These are phyloP conservation scores for Harpalus rubripes DNA, from an alignment of 2,888 invertebrate genomes.

Conservation along the genomic window DNA sequence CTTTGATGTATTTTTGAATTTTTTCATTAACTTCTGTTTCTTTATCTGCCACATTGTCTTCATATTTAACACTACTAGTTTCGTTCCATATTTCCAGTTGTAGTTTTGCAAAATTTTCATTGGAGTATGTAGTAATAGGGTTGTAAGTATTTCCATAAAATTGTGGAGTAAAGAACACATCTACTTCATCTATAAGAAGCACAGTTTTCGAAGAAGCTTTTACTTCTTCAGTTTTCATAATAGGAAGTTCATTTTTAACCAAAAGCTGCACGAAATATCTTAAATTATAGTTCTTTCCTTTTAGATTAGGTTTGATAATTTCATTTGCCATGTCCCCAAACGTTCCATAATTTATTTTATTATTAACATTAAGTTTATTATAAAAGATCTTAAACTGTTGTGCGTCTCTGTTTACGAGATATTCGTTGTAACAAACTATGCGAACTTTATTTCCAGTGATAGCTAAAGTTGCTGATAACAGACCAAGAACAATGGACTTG, in stretches of 20 bases:
- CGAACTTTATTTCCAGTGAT: conserved; percentile 40
- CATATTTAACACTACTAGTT: background rate
- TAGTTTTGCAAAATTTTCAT: background rate
- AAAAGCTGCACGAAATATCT: conserved; percentile 1
- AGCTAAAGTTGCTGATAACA: conserved; percentile 26
- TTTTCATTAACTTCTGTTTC: background rate
- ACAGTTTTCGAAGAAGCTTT: background rate
- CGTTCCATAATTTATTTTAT: conserved; percentile 42
- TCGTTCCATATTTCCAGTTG: conserved; percentile 6
- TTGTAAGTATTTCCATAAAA: background rate
- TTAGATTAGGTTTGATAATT: conserved; percentile 18
- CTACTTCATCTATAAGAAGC: background rate
- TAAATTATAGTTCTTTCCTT: conserved; percentile 7
- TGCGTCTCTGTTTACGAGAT: conserved; percentile 36
- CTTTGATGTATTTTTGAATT: conserved; percentile 3
- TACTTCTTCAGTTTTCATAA: background rate
- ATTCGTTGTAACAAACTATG: conserved; percentile 43
- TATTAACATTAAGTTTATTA: background rate
- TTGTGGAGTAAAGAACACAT: background rate
- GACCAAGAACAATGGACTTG: conserved; percentile 24
- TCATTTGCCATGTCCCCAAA: conserved; percentile 55
- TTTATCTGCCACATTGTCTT: background rate
- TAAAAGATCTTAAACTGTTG: conserved; percentile 37
- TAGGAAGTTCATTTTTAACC: background rate
- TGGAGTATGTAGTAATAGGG: background rate